Percentiles rank a stretch among this genome's conserved stretches.
These are phyloP conservation scores for Eleginops maclovinus DNA, from an alignment of 2,113 vertebrate species.

Conservation along the genomic window DNA sequence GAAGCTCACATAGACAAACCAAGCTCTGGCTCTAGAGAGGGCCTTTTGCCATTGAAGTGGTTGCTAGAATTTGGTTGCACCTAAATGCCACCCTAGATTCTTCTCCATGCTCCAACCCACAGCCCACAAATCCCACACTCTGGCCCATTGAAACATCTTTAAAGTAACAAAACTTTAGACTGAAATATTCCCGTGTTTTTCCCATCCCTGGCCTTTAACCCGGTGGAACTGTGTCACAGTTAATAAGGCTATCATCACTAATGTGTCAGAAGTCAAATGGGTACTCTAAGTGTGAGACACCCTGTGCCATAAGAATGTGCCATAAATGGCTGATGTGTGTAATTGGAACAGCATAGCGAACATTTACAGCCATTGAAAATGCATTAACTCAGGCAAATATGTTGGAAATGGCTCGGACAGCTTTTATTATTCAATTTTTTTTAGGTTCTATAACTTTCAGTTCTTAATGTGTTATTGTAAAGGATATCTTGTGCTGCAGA, in stretches of 20 bases:
- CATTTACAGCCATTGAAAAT: neutral
- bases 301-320: neutral
- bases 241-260: neutral
- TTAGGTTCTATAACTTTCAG: neutral
- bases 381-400: neutral
- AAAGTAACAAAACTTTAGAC: neutral
- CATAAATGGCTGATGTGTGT: constrained; percentile 7
- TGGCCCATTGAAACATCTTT: neutral
- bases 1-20: no score
- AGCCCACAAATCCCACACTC: no score
- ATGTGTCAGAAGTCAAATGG: neutral
- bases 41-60: no score
- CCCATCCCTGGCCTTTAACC: neutral
- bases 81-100: no score
- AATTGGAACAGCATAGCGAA: constrained; percentile 5
- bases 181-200: neutral
- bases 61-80: no score
- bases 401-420: neutral
- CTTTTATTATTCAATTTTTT: neutral
- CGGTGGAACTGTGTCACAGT: neutral
- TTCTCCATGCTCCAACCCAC: no score
- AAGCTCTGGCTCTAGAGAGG: no score
- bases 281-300: neutral
- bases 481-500: neutral
- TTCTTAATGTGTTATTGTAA: constrained; percentile 6